Conservation (phyloP, 1,140 invertebrate genomes). For the Pemphigus obesinymphae region DNA sequence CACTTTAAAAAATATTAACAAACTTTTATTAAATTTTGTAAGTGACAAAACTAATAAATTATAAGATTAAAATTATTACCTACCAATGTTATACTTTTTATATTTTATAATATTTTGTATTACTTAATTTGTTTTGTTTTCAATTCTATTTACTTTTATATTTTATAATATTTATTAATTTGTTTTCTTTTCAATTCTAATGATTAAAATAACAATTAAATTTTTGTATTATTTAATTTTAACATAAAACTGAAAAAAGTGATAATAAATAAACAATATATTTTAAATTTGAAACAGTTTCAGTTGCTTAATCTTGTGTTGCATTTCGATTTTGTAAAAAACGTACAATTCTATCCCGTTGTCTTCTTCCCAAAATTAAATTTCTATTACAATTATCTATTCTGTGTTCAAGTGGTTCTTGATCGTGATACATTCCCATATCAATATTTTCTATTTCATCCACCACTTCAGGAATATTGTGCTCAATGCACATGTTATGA, state of each 20-base stretch:
- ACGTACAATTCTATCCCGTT: not conserved
- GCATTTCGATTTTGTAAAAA: not conserved
- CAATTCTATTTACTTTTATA: not conserved
- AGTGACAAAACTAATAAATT: not conserved
- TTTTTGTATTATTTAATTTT: too few relatives aligned
- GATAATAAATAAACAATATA: too few relatives aligned
- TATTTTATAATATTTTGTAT: too few relatives aligned
- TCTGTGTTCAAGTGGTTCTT: not conserved
- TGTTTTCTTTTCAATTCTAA: not conserved
- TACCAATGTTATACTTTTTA: too few relatives aligned
- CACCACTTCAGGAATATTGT: not conserved
- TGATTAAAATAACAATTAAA: too few relatives aligned
- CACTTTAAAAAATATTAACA: not conserved
- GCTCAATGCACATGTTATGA: not conserved
- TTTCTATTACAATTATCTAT: not conserved
- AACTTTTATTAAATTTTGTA: not conserved
- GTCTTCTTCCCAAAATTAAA: not conserved
- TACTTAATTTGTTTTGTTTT: not conserved
- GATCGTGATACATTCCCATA: not conserved
- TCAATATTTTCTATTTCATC: not conserved
- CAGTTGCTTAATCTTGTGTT: not conserved
- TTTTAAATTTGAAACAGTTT: not conserved
- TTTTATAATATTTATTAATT: not conserved
- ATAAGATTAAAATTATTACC: not conserved
- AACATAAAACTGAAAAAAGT: too few relatives aligned